Conservation (phyloP, 2,797 vertebrate species). For the Poeciliopsis presidionis region DNA sequence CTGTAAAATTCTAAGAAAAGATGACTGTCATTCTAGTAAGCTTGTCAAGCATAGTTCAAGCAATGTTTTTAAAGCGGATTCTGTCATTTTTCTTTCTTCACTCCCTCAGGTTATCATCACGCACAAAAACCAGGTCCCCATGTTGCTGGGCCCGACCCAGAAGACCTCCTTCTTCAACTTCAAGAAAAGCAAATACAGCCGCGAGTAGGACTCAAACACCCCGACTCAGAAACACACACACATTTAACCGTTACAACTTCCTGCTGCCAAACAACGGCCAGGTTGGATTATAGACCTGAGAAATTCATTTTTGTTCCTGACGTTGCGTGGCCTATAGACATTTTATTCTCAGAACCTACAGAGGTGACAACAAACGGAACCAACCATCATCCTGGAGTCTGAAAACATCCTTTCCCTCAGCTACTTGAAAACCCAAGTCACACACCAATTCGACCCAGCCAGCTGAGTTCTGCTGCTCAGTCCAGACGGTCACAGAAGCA, state of each 20-base stretch:
- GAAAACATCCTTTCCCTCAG: slow-evolving; percentile 22
- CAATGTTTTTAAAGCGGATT: not conserved
- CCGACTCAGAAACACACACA: slow-evolving; percentile 12
- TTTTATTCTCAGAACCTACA: slow-evolving; percentile 27
- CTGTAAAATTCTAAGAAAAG: slow-evolving; percentile 30
- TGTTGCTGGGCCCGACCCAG: slow-evolving; percentile 90
- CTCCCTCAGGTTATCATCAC: slow-evolving; percentile 88
- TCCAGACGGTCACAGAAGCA: slow-evolving; percentile 9
- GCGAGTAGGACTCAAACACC: slow-evolving; percentile 77
- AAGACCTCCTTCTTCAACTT: slow-evolving; percentile 94
- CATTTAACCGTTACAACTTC: not conserved
- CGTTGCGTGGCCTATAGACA: slow-evolving; percentile 24
- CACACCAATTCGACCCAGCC: slow-evolving; percentile 55
- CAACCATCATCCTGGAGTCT: slow-evolving; percentile 44
- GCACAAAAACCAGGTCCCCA: slow-evolving; percentile 95
- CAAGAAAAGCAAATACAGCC: slow-evolving; percentile 87
- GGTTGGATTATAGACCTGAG: slow-evolving; percentile 9
- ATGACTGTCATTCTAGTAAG: slow-evolving; percentile 21
- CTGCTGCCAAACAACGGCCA: slow-evolving; percentile 6
- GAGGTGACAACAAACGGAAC: slow-evolving; percentile 13
- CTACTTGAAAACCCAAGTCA: slow-evolving; percentile 29
- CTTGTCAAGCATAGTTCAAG: slow-evolving; percentile 1
- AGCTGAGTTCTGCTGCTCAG: slow-evolving; percentile 25
- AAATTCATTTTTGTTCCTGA: slow-evolving; percentile 16
- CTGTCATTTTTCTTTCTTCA: slow-evolving; percentile 8